Evolutionary conservation across 1,140 invertebrate genomes (phyloP), one percentile per base, ranked within the genome.

Genomic region (Oreohelix idahoensis): DNA sequence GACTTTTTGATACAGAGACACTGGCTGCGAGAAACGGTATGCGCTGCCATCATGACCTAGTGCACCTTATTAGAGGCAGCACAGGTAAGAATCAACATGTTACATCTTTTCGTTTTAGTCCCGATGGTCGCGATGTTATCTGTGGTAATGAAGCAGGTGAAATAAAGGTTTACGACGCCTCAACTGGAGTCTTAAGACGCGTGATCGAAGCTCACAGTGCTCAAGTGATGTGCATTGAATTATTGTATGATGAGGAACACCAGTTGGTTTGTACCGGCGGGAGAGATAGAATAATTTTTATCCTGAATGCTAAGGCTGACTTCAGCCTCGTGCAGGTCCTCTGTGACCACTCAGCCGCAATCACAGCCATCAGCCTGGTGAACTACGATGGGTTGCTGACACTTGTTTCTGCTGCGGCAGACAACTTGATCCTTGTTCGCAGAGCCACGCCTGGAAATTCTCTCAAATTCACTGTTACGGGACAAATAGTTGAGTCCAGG

Each of bases 201-300:
- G 80, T 82, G 1, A 82, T 82, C 23, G 80, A 82, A 42, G 80
- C 80, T 0, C 80, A 82, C 80, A 82, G 49, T 32, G 38, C 80
- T 11, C 42, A 70, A 23, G 80, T 82, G 10, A 82, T 71, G n/a
- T 82, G 51, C 35, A 75, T 82, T 10, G 80, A 82, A n/a, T 13
- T 82, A 1, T 42, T 82, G 80, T 82, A 82, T 36, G 80, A 82
- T 36, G 38, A 75, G 8, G 80, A 82, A 0, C 75, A 69, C 63
- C n/a, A 82, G 29, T 71, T 82, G 32, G 71, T 82, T 26, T 74
- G 70, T 42, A 53, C 58, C 39, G 80, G 80, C 17, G 80, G 80
- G 0, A 38, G 80, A 36, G 80, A 82, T n/a, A 51, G 80, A 66
- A 70, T 82, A 35, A 82, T 82, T 15, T 82, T 82, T 35, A 49